Conservation (phyloP, 1,140 invertebrate species). For the Formica exsecta region DNA sequence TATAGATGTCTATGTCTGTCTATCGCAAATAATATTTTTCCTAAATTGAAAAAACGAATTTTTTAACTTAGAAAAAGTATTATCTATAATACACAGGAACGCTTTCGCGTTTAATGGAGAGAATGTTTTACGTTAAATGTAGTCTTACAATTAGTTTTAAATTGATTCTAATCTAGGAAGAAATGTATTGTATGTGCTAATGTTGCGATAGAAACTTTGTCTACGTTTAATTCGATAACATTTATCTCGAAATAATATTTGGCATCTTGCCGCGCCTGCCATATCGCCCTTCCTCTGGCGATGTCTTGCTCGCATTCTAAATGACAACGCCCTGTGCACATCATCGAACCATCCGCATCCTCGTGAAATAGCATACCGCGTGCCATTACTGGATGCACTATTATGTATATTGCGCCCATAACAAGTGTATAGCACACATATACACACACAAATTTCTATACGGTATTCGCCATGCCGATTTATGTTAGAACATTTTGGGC, state of each 20-base stretch:
- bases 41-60: background rate
- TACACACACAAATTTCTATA: too few relatives aligned
- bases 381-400: slow-evolving; percentile 16
- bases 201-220: background rate
- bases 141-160: background rate
- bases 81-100: background rate
- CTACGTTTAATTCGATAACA: slow-evolving; percentile 1
- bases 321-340: background rate
- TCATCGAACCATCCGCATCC: slow-evolving; percentile 19
- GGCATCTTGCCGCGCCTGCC: background rate
- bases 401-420: slow-evolving; percentile 19
- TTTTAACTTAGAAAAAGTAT: background rate
- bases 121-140: too few relatives aligned
- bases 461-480: background rate
- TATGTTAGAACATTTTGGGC: background rate
- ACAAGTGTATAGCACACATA: background rate
- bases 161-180: background rate
- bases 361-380: slow-evolving; percentile 17
- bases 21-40: too few relatives aligned
- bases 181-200: background rate
- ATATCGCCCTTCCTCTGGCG: background rate
- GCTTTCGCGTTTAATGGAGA: background rate
- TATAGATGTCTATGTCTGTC: background rate
- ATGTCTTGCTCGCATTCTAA: background rate
- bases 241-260: background rate